Evolutionary conservation across 2,113 vertebrate genomes (phyloP), one percentile per base, ranked within the genome.

Genomic region (Orthochromis indermauri): DNA sequence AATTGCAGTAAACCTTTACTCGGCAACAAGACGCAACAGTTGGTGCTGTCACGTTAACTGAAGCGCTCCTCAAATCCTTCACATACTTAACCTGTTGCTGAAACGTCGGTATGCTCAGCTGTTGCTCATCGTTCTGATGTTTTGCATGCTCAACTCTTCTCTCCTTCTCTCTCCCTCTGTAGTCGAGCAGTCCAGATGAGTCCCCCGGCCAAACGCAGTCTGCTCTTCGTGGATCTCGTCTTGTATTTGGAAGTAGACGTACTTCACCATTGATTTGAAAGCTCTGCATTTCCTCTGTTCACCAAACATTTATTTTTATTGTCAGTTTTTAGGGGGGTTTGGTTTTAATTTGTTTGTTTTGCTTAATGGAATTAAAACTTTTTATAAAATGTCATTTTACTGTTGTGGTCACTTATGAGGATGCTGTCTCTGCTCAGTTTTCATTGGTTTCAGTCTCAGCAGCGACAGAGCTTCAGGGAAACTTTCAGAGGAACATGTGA

Each of bases 161-260:
- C 19, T 24, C 57, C 73, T 86, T 13, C 21, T 85, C 87, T 85
- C 28, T 42, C 49, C 66, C 83, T 47, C 80, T 85, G 16, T 82
- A 97, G 96, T 97, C 47, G 96, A 97, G 82, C 96, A 97, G 95
- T 97, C 96, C 91, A 97, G 96, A 97, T 97, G 96, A 97, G 94
- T 85, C 81, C 37, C 85, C 86, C 51, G 17, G 81, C 91, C 90
- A 4, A 19, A 78, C 86, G 81, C 90, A 42, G 89, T 85, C 89
- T 71, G 86, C 53, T 85, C 83, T 57, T 42, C 40, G 12, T 63
- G 84, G 87, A 80, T 93, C 78, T 47, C 7, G 80, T 91, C 85
- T 85, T 86, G 83, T 92, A 40, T 89, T 90, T 93, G 90, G 93
- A 93, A 85, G 81, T 92, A 88, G 93, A 78, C 5, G 45, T 92